Conservation (phyloP, 2,113 vertebrate species). For the Oenanthe melanoleuca region DNA sequence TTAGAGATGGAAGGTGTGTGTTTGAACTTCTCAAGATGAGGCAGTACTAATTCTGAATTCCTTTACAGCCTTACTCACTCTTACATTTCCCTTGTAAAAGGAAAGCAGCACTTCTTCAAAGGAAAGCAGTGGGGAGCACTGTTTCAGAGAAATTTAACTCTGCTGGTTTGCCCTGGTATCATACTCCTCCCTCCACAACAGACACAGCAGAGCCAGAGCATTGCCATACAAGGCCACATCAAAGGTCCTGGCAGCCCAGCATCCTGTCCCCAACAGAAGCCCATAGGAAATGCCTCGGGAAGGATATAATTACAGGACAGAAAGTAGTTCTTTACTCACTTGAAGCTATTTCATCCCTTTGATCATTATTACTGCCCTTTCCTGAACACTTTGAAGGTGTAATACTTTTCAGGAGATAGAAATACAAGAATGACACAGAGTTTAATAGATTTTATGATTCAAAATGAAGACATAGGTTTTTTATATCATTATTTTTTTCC, state of each 20-base stretch:
- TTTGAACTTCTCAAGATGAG: not conserved
- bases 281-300: not conserved
- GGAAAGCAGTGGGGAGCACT: not conserved
- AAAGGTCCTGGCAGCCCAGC: not conserved
- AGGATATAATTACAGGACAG: not conserved
- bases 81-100: not conserved
- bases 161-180: not conserved
- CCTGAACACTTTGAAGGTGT: not conserved
- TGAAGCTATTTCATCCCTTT: not conserved
- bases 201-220: not conserved
- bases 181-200: not conserved
- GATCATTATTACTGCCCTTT: not conserved
- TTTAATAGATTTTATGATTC: not conserved
- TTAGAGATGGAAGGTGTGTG: not conserved
- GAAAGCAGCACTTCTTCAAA: not conserved
- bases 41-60: not conserved
- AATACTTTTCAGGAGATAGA: not conserved
- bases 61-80: not conserved
- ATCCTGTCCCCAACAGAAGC: not conserved
- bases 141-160: not conserved
- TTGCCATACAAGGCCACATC: not conserved
- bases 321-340: not conserved
- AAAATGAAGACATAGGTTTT: not conserved
- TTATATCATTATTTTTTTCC: not conserved
- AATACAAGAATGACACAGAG: fast-evolving